These are phyloP conservation scores for Heliothis peltigera DNA, from an alignment of 2,888 invertebrate genomes.

Conservation along the genomic window DNA sequence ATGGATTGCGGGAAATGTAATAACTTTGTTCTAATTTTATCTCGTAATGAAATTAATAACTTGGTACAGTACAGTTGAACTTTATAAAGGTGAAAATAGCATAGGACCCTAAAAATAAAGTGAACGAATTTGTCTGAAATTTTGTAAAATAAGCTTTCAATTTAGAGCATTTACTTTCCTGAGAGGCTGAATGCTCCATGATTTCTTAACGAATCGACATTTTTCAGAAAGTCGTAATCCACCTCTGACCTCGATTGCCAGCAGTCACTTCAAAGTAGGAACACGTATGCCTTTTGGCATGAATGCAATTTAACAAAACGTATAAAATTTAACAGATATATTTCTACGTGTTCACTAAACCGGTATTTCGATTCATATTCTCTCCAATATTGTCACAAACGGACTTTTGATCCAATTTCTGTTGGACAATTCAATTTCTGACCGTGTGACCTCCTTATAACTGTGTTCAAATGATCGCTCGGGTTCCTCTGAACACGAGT, in stretches of 20 bases:
- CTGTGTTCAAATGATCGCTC: constrained; percentile 46
- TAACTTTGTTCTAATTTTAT: neutral
- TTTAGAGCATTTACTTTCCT: neutral
- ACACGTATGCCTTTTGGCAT: constrained; percentile 47
- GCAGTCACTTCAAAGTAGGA: constrained; percentile 30
- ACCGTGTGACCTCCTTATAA: constrained; percentile 43
- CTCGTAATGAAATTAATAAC: neutral
- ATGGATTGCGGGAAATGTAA: constrained; percentile 11
- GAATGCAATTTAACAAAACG: constrained; percentile 22
- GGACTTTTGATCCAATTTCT: constrained; percentile 34
- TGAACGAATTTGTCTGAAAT: neutral
- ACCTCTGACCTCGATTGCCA: neutral
- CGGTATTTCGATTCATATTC: constrained; percentile 37
- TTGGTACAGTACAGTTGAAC: neutral
- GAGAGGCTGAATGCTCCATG: constrained; percentile 10
- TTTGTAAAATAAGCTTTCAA: neutral
- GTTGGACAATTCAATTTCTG: constrained; percentile 46
- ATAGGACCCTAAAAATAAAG: neutral
- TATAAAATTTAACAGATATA: constrained; percentile 28
- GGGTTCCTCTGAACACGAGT: constrained; percentile 37
- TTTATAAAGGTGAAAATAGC: neutral
- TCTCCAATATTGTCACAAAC: constrained; percentile 38
- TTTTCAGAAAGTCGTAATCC: constrained; percentile 9
- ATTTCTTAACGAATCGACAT: constrained; percentile 27
- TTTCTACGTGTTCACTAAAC: constrained; percentile 30